Conservation (phyloP, 2,888 invertebrate species). For the Eristalis pertinax region DNA sequence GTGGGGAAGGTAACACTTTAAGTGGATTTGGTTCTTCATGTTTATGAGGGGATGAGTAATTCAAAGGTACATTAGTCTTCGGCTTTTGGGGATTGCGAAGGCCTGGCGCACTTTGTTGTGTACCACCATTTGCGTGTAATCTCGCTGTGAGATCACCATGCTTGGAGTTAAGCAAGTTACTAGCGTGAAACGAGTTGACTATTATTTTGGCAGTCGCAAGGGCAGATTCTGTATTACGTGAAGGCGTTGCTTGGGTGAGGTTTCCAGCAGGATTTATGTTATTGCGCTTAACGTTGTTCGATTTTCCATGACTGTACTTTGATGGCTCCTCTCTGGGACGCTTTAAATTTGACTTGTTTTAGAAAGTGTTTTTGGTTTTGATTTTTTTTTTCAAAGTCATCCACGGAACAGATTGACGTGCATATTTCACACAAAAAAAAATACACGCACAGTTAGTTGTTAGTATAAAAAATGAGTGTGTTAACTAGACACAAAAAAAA, state of each 20-base stretch:
- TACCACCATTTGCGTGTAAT: constrained; percentile 3
- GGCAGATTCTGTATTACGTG: constrained; percentile 41
- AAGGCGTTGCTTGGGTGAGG: constrained; percentile 30
- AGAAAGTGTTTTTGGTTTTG: constrained; percentile 21
- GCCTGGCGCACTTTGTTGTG: constrained; percentile 29
- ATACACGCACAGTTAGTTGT: constrained; percentile 38
- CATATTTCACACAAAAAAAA: constrained; percentile 52
- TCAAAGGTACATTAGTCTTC: constrained; percentile 29
- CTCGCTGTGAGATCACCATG: constrained; percentile 35
- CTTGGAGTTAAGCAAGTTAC: constrained; percentile 77
- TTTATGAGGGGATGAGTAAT: constrained; percentile 16
- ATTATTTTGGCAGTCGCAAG: constrained; percentile 77
- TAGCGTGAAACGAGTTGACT: constrained; percentile 80
- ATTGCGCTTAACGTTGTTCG: constrained; percentile 70
- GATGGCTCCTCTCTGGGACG: constrained; percentile 78
- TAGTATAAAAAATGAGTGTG: neutral
- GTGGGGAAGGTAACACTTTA: constrained; percentile 21
- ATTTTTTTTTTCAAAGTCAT: constrained; percentile 36
- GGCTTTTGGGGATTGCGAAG: constrained; percentile 46
- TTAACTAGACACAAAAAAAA: neutral
- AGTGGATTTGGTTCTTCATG: constrained; percentile 5
- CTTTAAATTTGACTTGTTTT: constrained; percentile 74
- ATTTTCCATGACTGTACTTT: constrained; percentile 50
- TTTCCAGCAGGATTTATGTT: constrained; percentile 41
- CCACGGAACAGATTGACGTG: constrained; percentile 29